Evolutionary conservation across 2,888 invertebrate genomes (phyloP), one percentile per base, ranked within the genome.

Genomic region (Tipula unca): DNA sequence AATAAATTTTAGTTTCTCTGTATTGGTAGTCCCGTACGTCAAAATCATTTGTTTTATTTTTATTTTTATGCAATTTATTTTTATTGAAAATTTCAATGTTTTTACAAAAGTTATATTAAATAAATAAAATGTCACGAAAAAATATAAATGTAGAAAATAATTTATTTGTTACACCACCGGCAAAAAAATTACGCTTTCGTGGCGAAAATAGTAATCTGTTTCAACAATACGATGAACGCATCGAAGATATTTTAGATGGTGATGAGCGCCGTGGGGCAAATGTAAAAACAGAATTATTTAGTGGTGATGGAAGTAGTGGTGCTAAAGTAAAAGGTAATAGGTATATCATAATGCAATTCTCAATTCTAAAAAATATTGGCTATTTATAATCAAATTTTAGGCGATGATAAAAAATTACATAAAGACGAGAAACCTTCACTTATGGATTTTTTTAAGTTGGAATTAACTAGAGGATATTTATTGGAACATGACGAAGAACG

Each of bases 401-500:
- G 36, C 29, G 83, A 83, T 32, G 83, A 83, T 8, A 83, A 83
- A 83, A 83, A 25, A 25, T 84, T 84, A 17, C 17, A 36, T 29
- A 84, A 39, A 39, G 39, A 85, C n/a, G 88, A 86, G 82, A 85
- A 87, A 69, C 88, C 89, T 82, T 89, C 90, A 29, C 90, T 91
- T 86, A 92, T 93, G 87, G 92, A 94, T 86, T 98, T 97, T 91
- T 91, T 98, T 86, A 94, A 94, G 88, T 94, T 96, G 85, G 99
- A 99, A 91, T 92, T 99, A 88, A 97, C 97, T 5, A 93, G 98
- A 88, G 98, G 98, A 17, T 99, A 99, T 91, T 93, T 96, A 87
- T 91, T 99, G 86, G 98, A 99, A 91, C 95, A 99, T 90, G 99
- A 99, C 89, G 98, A 98, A 90, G 97, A 97, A 89, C 94, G 98